Percentiles rank a stretch among this genome's conserved stretches.
These are phyloP conservation scores for Drosophila hawaiiensis DNA, from an alignment of 2,888 invertebrate species.

Conservation along the genomic window DNA sequence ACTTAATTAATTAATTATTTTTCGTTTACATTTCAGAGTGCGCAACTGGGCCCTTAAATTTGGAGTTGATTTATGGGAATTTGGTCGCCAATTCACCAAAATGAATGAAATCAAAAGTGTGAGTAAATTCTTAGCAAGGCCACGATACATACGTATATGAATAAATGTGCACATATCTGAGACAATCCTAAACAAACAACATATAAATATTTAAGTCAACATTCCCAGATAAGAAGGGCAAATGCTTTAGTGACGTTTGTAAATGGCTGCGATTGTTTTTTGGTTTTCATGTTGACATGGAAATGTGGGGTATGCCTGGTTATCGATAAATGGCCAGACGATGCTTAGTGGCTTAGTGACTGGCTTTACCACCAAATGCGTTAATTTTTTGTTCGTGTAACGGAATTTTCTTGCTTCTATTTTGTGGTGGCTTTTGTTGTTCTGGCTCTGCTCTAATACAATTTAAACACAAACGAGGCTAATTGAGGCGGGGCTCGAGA, in stretches of 20 bases:
- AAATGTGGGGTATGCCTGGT: neutral
- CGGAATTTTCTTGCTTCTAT: slow-evolving; percentile 33
- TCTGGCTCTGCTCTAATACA: slow-evolving; percentile 56
- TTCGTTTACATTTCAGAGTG: slow-evolving; percentile 89
- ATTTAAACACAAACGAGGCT: slow-evolving; percentile 77
- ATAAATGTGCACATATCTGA: neutral
- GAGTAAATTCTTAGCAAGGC: slow-evolving; percentile 85
- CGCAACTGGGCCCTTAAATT: slow-evolving; percentile 96
- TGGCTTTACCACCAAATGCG: slow-evolving; percentile 61
- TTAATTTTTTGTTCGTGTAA: slow-evolving; percentile 46
- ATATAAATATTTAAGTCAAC: slow-evolving; percentile 25
- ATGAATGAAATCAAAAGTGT: slow-evolving; percentile 95
- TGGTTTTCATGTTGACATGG: slow-evolving; percentile 4
- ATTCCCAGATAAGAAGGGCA: slow-evolving; percentile 28
- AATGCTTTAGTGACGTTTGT: slow-evolving; percentile 48
- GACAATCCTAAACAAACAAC: slow-evolving; percentile 29
- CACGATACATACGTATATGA: neutral
- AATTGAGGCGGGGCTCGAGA: slow-evolving; percentile 59
- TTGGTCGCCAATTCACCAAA: slow-evolving; percentile 94
- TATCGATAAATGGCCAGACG: slow-evolving; percentile 68
- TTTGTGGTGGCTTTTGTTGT: slow-evolving; percentile 36
- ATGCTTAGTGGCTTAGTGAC: slow-evolving; percentile 52
- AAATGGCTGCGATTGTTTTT: slow-evolving; percentile 57
- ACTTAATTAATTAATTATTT: slow-evolving; percentile 9
- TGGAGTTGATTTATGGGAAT: slow-evolving; percentile 95